Base-by-base conservation (phyloP, 2,113 vertebrate genomes). In the Empidonax traillii region DNA sequence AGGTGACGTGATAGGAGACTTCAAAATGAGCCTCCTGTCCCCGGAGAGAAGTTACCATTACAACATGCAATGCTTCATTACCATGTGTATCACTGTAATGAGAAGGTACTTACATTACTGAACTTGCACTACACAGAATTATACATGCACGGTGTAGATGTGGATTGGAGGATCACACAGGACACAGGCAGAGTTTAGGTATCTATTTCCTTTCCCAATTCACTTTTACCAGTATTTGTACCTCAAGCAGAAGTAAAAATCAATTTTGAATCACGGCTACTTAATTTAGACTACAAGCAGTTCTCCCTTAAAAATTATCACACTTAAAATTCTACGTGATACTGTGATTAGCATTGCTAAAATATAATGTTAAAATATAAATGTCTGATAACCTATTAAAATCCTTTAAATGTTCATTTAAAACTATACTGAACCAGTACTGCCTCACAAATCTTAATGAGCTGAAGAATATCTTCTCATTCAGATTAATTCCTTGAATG, bases 401-500 rank as follows among this genome's bases (percentile, higher is more conserved):
- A 93, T 81, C 75, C 37, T 93, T 56, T 93, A 96, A 96, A 87
- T 65, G 83, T 63, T 96, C 94, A 69, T 82, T 94, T 89, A 62
- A 85, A 91, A 95, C 77, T 87, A 81, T 61, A 90, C 61, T 33
- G 58, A 92, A 85, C 46, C 85, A 85, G 78, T 46, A 90, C 49
- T 47, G 77, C 80, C 93, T 92, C 90, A 93, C 94, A 95, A 90
- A 90, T 96, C 89, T 95, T 94, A 96, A 95, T 79, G 94, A 95
- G n/a, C 86, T 96, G 89, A 95, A 69, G 83, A 93, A 80, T 81
- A 93, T 92, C 49, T 66, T 90, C 92, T 89, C 92, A 72, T 93
- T 87, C 91, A 76, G 77, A 91, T 96, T 93, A 96, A 93, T 95
- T 93, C 68, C 68, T 80, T 89, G 69, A 90, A 67, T 41, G 73